Base-by-base conservation (phyloP, 2,888 invertebrate species). In the Sthenelais limicola region DNA sequence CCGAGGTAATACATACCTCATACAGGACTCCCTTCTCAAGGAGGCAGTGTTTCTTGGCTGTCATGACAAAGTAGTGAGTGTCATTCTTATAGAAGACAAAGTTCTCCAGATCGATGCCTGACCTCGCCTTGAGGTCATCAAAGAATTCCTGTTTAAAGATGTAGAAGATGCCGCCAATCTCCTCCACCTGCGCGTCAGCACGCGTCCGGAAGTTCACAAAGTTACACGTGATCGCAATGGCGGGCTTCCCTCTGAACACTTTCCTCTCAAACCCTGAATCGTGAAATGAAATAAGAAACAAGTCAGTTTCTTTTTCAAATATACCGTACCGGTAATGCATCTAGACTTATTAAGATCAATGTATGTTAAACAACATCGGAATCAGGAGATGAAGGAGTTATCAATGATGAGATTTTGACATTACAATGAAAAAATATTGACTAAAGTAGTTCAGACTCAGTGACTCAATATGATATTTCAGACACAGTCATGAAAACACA, bases 51-150 rank as follows among this genome's bases (percentile, higher is more conserved):
- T 98, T 97, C 89, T 97, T 97, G 52, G 97, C 97, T 32, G 97
- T 97, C 97, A 98, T 98, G 30, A 98, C 97, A 88, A 98, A 98
- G 88, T 98, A 98, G 88, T 98, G 97, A 1, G 97, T 98, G 82
- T 97, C 97, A 86, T 97, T 97, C 85, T 97, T 97, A 86, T 97
- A 98, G 87, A 98, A 98, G 3, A 98, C 97, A 71, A 98, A 96
- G 87, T 98, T 98, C 87, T 98, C 97, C 80, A 97, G 90, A 89
- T 97, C 96, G 76, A 97, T 96, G 73, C 95, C 94, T 1, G 96
- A 96, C 73, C 85, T 92, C 78, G 92, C 92, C 83, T 93, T 92
- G 78, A 97, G 90, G 85, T 96, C 95, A 21, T 74, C 43, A 89
- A 97, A 97, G 89, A 97, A 97, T 84, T 96, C 94, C 88, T 97